Evolutionary conservation across 1,140 invertebrate species (phyloP).

Genomic region (Danaus plexippus): DNA sequence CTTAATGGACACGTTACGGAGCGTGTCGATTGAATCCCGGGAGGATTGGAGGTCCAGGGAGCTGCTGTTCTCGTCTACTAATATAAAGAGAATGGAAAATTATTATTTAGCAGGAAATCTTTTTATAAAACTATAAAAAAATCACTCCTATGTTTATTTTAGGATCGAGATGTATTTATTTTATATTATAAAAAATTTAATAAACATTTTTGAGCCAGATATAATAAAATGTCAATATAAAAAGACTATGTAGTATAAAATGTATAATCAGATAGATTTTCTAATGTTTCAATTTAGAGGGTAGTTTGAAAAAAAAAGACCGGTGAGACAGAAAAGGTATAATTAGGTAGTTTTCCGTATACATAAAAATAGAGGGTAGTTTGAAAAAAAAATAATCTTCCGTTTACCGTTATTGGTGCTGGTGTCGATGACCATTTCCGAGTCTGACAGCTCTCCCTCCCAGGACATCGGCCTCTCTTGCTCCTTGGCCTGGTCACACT

Average conservation of each 20-base stretch:
- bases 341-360: no score
- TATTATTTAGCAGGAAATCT: conserved; percentile 1
- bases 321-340: no score
- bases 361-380: no score
- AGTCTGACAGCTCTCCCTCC: conserved; percentile 90
- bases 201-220: background rate
- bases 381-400: no score
- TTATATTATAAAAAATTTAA: background rate
- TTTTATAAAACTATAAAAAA: no score
- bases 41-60: conserved; percentile 60
- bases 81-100: conserved; percentile 10
- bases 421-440: conserved; percentile 81
- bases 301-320: no score
- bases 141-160: background rate
- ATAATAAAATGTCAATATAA: no score
- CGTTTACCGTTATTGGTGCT: conserved; percentile 67
- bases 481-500: conserved; percentile 41
- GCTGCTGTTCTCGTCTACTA: conserved; percentile 54
- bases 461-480: conserved; percentile 86
- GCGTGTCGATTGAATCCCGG: conserved; percentile 60
- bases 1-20: conserved; percentile 61
- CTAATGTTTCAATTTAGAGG: no score
- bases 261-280: no score
- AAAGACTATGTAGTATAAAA: no score
- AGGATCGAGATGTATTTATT: no score